Conservation (phyloP, 2,888 invertebrate species). For the Pyralis farinalis region DNA sequence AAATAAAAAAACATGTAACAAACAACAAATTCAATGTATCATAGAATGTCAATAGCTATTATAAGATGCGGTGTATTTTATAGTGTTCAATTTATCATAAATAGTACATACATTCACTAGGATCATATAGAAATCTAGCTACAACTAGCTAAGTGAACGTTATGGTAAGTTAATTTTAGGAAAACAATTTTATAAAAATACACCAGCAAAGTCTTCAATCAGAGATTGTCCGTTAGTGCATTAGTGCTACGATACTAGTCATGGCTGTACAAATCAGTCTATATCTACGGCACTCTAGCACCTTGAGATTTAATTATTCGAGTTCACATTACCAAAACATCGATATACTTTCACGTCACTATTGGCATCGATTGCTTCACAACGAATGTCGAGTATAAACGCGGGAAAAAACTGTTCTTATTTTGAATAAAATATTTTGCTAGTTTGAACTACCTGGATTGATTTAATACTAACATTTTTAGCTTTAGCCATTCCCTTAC, state of each 20-base stretch:
- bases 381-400: not conserved
- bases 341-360: not conserved
- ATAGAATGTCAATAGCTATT: conserved; percentile 29
- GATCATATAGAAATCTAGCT: too few species aligned
- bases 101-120: too few species aligned
- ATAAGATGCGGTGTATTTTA: conserved; percentile 32
- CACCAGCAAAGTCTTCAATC: conserved; percentile 31
- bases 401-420: not conserved
- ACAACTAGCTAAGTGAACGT: too few species aligned
- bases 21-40: conserved; percentile 61
- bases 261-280: conserved; percentile 76
- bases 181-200: conserved; percentile 16
- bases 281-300: conserved; percentile 61
- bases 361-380: not conserved
- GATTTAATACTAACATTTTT: too few species aligned
- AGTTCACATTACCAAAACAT: conserved; percentile 9
- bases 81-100: not conserved
- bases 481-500: too few species aligned
- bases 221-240: conserved; percentile 36
- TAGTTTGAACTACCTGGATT: conserved; percentile 12
- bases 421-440: not conserved
- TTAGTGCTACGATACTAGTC: conserved; percentile 49
- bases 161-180: too few species aligned
- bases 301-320: conserved; percentile 47
- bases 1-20: conserved; percentile 66